Percentiles rank a stretch among this genome's conserved stretches.
phyloP scores from a whole-genome alignment of 2,888 invertebrate genomes.

The Drosophila atroscutellata region DNA sequence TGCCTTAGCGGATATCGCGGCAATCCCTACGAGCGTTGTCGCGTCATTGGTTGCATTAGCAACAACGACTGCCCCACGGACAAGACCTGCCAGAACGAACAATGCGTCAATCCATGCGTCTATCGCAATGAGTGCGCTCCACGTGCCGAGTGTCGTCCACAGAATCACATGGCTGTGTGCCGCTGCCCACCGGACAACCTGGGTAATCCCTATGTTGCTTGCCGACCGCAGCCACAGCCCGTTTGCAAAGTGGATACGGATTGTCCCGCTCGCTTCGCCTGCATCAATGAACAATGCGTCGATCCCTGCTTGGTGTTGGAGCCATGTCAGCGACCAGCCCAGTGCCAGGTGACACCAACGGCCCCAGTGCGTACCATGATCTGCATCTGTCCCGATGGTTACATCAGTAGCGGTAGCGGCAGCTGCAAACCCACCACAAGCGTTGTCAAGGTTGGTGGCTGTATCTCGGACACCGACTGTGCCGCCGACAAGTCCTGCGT shows the following conservation, averaged over 20 bases:
- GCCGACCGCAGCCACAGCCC: slow-evolving; percentile 89
- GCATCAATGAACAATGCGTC: slow-evolving; percentile 92
- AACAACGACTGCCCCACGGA: slow-evolving; percentile 95
- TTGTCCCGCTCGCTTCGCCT: slow-evolving; percentile 92
- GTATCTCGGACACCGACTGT: slow-evolving; percentile 92
- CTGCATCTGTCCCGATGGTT: slow-evolving; percentile 95
- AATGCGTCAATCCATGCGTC: slow-evolving; percentile 94
- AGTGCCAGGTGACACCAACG: slow-evolving; percentile 92
- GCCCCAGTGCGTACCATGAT: slow-evolving; percentile 94
- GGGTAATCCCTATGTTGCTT: slow-evolving; percentile 93
- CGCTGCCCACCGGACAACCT: slow-evolving; percentile 91
- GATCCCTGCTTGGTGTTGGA: slow-evolving; percentile 92
- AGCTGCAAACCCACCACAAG: slow-evolving; percentile 91
- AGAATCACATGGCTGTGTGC: slow-evolving; percentile 94
- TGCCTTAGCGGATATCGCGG: slow-evolving; percentile 93
- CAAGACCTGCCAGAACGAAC: slow-evolving; percentile 93
- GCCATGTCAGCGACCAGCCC: slow-evolving; percentile 92
- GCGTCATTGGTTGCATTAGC: slow-evolving; percentile 92
- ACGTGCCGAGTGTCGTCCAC: slow-evolving; percentile 91
- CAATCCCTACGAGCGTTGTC: slow-evolving; percentile 90
- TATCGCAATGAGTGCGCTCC: slow-evolving; percentile 91
- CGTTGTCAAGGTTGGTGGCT: slow-evolving; percentile 88
- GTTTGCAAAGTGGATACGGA: slow-evolving; percentile 93
- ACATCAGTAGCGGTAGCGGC: slow-evolving; percentile 93
- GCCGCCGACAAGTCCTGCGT: slow-evolving; percentile 91